These are phyloP conservation scores for Cheiracanthium punctorium DNA, from an alignment of 2,888 invertebrate genomes.

Conservation along the genomic window DNA sequence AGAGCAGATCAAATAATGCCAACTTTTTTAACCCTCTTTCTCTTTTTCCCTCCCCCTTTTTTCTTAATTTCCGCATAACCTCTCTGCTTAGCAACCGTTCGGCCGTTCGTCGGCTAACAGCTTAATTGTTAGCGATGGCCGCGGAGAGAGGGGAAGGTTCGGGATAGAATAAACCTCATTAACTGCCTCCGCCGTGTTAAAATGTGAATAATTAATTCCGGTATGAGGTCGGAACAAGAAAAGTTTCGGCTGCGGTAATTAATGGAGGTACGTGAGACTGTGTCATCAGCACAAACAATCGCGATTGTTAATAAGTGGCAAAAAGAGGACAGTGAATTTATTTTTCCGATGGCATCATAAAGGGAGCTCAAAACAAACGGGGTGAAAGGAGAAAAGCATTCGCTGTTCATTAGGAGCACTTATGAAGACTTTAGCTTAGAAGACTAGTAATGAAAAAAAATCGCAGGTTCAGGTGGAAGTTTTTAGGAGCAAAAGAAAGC, in stretches of 20 bases:
- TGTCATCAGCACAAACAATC: conserved; percentile 61
- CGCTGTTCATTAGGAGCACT: conserved; percentile 9
- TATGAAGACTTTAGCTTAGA: not conserved
- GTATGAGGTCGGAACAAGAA: conserved; percentile 62
- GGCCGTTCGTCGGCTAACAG: conserved; percentile 42
- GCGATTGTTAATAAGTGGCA: conserved; percentile 57
- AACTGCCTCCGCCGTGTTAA: conserved; percentile 64
- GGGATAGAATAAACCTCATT: conserved; percentile 61
- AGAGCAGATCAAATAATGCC: not conserved
- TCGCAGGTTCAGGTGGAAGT: no score
- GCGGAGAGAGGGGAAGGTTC: not conserved
- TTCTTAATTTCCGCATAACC: not conserved
- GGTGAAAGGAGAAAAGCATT: conserved; percentile 6
- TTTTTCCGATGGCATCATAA: conserved; percentile 16
- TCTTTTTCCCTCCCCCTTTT: not conserved
- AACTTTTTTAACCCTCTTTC: not conserved
- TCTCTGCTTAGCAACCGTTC: conserved; percentile 25
- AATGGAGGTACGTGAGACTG: conserved; percentile 23
- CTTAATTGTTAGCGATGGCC: conserved; percentile 61
- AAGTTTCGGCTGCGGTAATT: conserved; percentile 46
- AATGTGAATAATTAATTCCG: conserved; percentile 69
- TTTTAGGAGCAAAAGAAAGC: no score
- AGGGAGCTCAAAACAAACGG: not conserved
- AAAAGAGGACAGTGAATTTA: conserved; percentile 33
- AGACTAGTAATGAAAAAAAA: not conserved